Base-by-base conservation (phyloP, 2,888 invertebrate genomes). In the Nomada fabriciana region DNA sequence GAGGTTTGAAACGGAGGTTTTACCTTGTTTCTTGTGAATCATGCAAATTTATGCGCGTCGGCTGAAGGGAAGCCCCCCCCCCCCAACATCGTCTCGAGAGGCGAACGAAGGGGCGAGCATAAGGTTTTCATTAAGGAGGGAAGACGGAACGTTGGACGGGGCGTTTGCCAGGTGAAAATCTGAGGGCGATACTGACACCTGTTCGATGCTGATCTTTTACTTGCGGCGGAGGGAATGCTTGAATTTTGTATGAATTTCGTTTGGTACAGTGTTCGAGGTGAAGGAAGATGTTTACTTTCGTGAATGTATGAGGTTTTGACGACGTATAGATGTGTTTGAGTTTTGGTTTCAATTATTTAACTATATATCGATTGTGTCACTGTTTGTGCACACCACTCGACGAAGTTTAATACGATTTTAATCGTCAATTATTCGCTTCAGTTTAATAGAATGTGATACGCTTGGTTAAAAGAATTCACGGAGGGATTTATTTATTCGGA, bases 21-120 rank as follows among this genome's bases (percentile, higher is more conserved):
- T 84, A 82, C 86, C 86, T 80, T 86, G 76, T 82, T 10, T 4
- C 15, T 78, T 77, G 67, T 71, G 81, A 84, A 79, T 83, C 63
- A 89, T 87, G 88, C 80, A 89, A 86, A 89, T 86, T 87, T 87
- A 89, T 89, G 83, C 84, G 76, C 75, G 20, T 18, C 47, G 42
- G 11, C 53, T 64, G 20, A 60, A 52, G 55, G 53, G 4, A 61
- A 20, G 13, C 47, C 53, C n/a, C 52, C 36, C 47, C 36, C 36
- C 7, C 5, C 23, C 53, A 23, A 25, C 55, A 63, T 61, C 23
- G 42, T 13, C 7, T n/a, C 5, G 47, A n/a, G 43, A 23, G 52
- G 13, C 2, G 36, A 13, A 43, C 20, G 59, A 50, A 36, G 53
- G 61, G 53, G 42, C 29, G 64, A 50, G 18, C 79, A n/a, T 47